Conservation (phyloP, 2,888 invertebrate genomes). For the Buathra laborator region DNA sequence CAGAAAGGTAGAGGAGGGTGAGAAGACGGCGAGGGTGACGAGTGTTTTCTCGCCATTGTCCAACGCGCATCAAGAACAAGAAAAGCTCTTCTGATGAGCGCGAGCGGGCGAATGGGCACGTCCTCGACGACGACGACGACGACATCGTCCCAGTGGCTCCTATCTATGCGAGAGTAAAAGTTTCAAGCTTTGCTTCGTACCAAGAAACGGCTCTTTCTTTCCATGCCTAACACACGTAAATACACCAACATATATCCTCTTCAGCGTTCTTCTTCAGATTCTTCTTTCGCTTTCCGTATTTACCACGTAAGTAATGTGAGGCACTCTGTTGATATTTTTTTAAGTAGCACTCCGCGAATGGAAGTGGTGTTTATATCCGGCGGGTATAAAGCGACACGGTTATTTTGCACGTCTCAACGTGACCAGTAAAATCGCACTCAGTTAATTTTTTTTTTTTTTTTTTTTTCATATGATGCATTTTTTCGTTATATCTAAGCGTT, state of each 20-base stretch:
- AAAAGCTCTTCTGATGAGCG: conserved; percentile 79
- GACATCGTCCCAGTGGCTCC: conserved; percentile 39
- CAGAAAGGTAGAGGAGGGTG: conserved; percentile 56
- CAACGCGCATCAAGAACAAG: conserved; percentile 82
- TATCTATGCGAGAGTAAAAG: conserved; percentile 63
- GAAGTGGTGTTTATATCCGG: conserved; percentile 58
- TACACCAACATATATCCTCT: background rate
- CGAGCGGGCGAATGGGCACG: conserved; percentile 59
- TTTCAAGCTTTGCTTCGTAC: conserved; percentile 62
- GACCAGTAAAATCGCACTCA: background rate
- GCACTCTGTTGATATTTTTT: conserved; percentile 81
- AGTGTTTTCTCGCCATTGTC: conserved; percentile 82
- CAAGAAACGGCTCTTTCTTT: conserved; percentile 68
- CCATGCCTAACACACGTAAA: conserved; percentile 13
- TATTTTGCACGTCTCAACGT: background rate
- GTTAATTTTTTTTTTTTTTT: conserved; percentile 41
- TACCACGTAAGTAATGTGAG: conserved; percentile 81
- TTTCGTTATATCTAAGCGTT: background rate
- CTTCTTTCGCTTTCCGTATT: conserved; percentile 72
- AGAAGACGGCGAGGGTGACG: conserved; percentile 69
- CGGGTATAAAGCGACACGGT: conserved; percentile 25
- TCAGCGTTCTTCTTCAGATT: conserved; percentile 61
- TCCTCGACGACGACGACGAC: conserved; percentile 72
- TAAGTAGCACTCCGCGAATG: conserved; percentile 84
- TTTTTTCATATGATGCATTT: background rate